phyloP scores from a whole-genome alignment of 2,113 vertebrate genomes.

The Lamprotornis superbus region DNA sequence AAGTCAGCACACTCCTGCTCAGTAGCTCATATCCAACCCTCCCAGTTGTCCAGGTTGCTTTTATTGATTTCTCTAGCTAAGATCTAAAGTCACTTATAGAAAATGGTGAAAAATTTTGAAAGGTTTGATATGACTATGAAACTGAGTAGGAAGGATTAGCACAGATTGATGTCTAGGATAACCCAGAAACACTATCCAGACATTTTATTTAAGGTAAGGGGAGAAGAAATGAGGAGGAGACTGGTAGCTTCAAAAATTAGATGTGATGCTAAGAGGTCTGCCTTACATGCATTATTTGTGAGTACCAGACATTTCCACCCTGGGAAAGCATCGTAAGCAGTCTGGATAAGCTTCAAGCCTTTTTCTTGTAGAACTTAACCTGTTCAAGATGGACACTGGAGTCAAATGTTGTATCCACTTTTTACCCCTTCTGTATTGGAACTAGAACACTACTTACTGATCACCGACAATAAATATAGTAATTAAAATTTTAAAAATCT shows the following conservation, averaged over 20 bases:
- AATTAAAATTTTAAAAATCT: not conserved
- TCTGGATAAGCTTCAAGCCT: not conserved
- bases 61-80: not conserved
- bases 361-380: not conserved
- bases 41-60: not conserved
- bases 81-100: not conserved
- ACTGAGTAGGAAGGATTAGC: not conserved
- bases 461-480: not conserved
- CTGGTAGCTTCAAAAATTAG: not conserved
- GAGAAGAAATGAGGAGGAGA: not conserved
- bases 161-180: not conserved
- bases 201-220: not conserved
- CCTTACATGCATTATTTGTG: not conserved
- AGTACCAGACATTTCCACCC: not conserved
- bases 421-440: not conserved
- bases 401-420: not conserved
- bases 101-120: not conserved
- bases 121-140: not conserved
- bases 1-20: not conserved
- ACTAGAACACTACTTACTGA: not conserved
- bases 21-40: not conserved
- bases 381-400: not conserved
- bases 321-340: not conserved
- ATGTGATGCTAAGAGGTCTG: not conserved
- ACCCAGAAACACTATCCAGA: not conserved